These are phyloP conservation scores for Microdon myrmicae DNA, from an alignment of 2,888 invertebrate species.

Conservation along the genomic window DNA sequence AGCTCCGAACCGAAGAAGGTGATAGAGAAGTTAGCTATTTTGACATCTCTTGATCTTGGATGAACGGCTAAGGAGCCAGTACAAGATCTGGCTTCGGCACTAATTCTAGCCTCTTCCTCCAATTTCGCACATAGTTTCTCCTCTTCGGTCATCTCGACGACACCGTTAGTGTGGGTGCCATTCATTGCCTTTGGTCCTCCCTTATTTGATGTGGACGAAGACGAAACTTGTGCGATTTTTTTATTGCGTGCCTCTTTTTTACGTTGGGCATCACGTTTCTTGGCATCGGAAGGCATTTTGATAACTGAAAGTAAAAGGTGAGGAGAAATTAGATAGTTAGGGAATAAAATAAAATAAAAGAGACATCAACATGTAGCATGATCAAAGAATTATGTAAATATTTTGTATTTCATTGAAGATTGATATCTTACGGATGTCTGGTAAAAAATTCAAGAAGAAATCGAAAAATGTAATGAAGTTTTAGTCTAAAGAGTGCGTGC, in stretches of 20 bases:
- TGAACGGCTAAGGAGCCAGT: constrained; percentile 96
- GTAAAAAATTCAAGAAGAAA: too few species aligned
- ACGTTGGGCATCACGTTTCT: constrained; percentile 96
- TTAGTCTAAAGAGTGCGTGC: too few species aligned
- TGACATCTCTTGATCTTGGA: constrained; percentile 94
- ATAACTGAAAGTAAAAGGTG: constrained; percentile 14
- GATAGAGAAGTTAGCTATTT: constrained; percentile 95
- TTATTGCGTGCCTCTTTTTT: constrained; percentile 89
- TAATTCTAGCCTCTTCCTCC: constrained; percentile 90
- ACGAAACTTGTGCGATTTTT: constrained; percentile 67
- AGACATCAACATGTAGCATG: neutral
- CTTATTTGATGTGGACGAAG: constrained; percentile 66
- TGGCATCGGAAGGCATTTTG: constrained; percentile 97
- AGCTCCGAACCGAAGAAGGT: constrained; percentile 98
- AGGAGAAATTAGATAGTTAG: too few species aligned
- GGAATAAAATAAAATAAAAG: neutral
- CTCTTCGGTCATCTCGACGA: constrained; percentile 66
- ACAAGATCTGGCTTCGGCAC: constrained; percentile 91
- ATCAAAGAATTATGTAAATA: constrained; percentile 1
- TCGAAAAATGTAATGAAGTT: too few species aligned
- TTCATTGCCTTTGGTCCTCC: constrained; percentile 69
- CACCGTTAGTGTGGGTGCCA: constrained; percentile 77
- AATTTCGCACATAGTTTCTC: constrained; percentile 87
- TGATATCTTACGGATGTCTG: too few species aligned
- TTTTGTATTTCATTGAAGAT: too few species aligned